Conservation (phyloP, 2,797 vertebrate genomes). For the Paedocypris micromegethes region DNA sequence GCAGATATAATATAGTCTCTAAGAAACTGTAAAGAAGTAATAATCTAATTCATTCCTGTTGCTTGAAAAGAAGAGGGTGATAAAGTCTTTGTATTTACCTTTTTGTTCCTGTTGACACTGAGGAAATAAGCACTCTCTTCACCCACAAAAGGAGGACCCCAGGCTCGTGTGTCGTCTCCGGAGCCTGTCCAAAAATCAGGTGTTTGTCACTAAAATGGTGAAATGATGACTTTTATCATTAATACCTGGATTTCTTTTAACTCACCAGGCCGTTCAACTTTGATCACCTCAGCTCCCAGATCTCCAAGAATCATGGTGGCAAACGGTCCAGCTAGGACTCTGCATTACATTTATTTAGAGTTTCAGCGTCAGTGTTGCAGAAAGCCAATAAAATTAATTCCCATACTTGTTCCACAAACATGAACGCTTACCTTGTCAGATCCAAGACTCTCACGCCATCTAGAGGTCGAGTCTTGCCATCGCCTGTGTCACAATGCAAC, state of each 20-base stretch:
- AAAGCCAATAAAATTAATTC: no score
- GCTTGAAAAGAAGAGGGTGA: no score
- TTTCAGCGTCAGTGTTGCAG: no score
- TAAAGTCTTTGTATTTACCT: slow-evolving; percentile 61
- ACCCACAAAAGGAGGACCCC: slow-evolving; percentile 87
- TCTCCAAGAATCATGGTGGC: slow-evolving; percentile 94
- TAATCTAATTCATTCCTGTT: not conserved
- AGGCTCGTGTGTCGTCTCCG: slow-evolving; percentile 88
- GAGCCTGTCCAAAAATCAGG: slow-evolving; percentile 60
- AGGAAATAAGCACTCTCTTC: slow-evolving; percentile 89
- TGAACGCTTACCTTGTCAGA: slow-evolving; percentile 8
- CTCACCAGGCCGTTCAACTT: slow-evolving; percentile 90
- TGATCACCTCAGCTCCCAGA: slow-evolving; percentile 91
- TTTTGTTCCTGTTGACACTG: slow-evolving; percentile 93
- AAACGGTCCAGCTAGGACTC: slow-evolving; percentile 90
- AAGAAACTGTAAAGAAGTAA: not conserved
- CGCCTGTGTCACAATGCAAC: slow-evolving; percentile 1
- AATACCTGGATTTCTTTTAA: no score
- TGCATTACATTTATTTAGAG: slow-evolving; percentile 50
- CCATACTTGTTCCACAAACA: no score
- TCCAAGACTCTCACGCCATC: slow-evolving; percentile 24
- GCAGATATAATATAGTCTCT: not conserved
- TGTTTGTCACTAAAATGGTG: no score
- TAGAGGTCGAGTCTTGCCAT: slow-evolving; percentile 8
- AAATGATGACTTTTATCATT: no score